Evolutionary conservation across 2,797 vertebrate species (phyloP), one percentile per base, ranked within the genome.

Genomic region (Chelon labrosus): DNA sequence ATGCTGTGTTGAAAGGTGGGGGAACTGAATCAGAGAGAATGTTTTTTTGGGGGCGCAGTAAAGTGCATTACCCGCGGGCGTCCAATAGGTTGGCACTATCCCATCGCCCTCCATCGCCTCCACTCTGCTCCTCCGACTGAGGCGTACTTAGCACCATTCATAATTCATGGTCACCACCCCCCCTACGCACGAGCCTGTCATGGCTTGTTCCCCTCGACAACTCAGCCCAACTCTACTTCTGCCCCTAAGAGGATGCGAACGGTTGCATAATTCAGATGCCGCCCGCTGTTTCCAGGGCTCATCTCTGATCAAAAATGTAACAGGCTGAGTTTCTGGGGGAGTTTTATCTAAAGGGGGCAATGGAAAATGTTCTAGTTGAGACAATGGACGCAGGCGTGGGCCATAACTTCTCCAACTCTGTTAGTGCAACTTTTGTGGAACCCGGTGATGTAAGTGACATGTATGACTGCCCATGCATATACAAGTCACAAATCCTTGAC

Each of bases 251-350:
- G 91, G 91, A 92, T 65, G 85, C 77, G 41, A 57, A 65, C 56
- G 46, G 84, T 76, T 95, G 93, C 94, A 95, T 96, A 93, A 95
- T 95, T 95, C 79, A 96, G 88, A 88, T 31, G 77, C 87, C 49
- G 67, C 93, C 88, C 68, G 90, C 92, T 93, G 91, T 87, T 93
- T 87, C 86, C 80, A 61, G 69, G 80, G 71, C 83, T 86, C 87
- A 75, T 88, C 83, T 80, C 90, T 90, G 81, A 93, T 93, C 89
- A 93, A 94, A 93, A 91, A 93, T 93, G 90, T 67, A 93, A 64
- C 72, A 88, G 85, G 74, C 71, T 44, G 77, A 86, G 69, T 89
- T 91, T 92, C 85, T 85, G 84, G 81, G 85, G 86, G 79, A 82
- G 83, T 83, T 86, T 91, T 88, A 86, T 83, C 84, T 82, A 86